Base-by-base conservation (phyloP, 2,797 vertebrate species). In the Etheostoma perlongum region DNA sequence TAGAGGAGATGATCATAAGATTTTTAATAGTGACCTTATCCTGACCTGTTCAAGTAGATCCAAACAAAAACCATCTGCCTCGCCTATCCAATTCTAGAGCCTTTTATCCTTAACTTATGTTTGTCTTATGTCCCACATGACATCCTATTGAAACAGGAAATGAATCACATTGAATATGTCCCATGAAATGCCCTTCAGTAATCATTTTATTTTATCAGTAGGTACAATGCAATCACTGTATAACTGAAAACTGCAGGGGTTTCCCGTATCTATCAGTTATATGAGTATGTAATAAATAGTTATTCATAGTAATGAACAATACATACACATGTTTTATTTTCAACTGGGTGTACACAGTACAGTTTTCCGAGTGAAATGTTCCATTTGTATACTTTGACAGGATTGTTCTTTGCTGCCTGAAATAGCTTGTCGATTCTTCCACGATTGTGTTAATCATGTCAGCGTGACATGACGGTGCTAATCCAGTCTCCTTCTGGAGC, bases 401-500 rank as follows among this genome's bases (percentile, higher is more conserved):
- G 73, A 79, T 88, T 88, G 82, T 27, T 74, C 69, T 87, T 83
- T 78, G 70, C 84, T 79, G 67, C 84, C 46, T 73, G 57, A 90
- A 90, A 88, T 87, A 86, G 79, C 15, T 61, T 18, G 42, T 73
- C 1, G 59, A 81, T 80, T 78, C 42, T 49, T 85, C 16, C 52
- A 36, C n/a, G 44, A 44, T 30, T 11, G 57, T 70, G 83, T 68
- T 88, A 87, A 88, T 87, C 72, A 36, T 81, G 75, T 83, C 81
- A 83, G 77, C 63, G 60, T 66, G 36, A 40, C 36, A 61, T 72
- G 65, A 76, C 79, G 67, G 77, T 30, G 73, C 61, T 89, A 88
- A 90, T 91, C 82, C 88, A 82, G 64, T 60, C 71, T 62, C 65
- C 76, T 72, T 63, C 78, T 78, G 73, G 81, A 79, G 72, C 72